These are phyloP conservation scores for Chunga burmeisteri DNA, from an alignment of 2,113 vertebrate genomes.

Conservation along the genomic window DNA sequence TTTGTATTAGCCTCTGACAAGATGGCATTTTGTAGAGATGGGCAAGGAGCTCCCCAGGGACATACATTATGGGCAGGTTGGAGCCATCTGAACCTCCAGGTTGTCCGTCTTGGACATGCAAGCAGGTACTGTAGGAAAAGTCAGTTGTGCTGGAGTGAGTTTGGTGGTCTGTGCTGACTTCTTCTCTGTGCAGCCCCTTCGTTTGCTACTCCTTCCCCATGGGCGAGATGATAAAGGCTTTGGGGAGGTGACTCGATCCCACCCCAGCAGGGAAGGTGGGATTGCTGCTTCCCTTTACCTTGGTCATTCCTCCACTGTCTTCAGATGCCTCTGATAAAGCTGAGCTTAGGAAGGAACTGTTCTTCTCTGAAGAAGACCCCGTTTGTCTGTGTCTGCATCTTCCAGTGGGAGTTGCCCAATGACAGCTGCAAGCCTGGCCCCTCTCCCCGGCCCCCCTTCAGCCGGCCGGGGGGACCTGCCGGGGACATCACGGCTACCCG, in stretches of 20 bases:
- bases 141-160: background rate
- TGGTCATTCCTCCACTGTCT: background rate
- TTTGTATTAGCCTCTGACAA: background rate
- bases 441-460: background rate
- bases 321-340: background rate
- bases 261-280: background rate
- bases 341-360: fast-evolving
- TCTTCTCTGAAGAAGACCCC: background rate
- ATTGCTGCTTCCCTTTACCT: background rate
- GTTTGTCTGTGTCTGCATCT: background rate
- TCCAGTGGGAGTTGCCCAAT: background rate
- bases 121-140: background rate
- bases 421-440: background rate
- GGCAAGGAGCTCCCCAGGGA: background rate
- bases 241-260: background rate
- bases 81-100: background rate
- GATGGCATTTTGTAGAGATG: background rate
- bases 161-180: too few relatives aligned
- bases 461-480: background rate
- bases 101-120: background rate
- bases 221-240: background rate
- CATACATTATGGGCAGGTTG: background rate
- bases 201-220: background rate
- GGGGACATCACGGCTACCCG: too few relatives aligned
- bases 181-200: background rate